Base-by-base conservation (phyloP, 1,140 invertebrate genomes). In the Ceratina calcarata region DNA sequence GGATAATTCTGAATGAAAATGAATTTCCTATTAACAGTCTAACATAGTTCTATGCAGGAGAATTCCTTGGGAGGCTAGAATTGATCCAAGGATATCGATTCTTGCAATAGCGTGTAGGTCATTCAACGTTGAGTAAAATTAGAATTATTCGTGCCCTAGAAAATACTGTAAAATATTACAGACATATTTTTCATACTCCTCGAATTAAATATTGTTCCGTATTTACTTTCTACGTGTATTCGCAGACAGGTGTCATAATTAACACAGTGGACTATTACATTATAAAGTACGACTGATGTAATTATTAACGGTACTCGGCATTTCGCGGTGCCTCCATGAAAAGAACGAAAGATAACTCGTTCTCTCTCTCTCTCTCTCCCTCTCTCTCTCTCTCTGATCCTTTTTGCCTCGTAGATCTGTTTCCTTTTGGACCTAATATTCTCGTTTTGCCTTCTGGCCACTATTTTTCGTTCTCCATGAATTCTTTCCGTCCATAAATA, bases 401-500 rank as follows among this genome's bases (percentile, higher is more conserved):
- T 78, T 61, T 27, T 22, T 16, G 1, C n/a, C 27, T 13, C 45
- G 4, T 27, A 27, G 1, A 53, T 12, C 32, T 13, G 6, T 53
- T 49, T 22, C 12, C 8, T 18, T 13, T 68, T 22, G 4, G 15
- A 13, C 37, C 53, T 13, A 4, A 3, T 71, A 16, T n/a, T 57
- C 16, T 32, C 13, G 24, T 67, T 57, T 22, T 53, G 66, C 58
- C 76, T 72, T 64, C 62, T 7, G 22, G 24, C 72, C 13, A 24
- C 24, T 71, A 67, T 80, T 76, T 76, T 68, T 51, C 58, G 53
- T 83, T 80, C 72, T 77, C 51, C 45, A 24, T 55, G 64, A 67
- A 74, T 83, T 86, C 85, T 85, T 86, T 81, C 77, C 49, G 64
- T 60, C 81, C 77, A 88, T 88, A 87, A 88, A 87, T 88, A 88